Evolutionary conservation across 2,888 invertebrate species (phyloP).

Genomic region (Lasioglossum morio): DNA sequence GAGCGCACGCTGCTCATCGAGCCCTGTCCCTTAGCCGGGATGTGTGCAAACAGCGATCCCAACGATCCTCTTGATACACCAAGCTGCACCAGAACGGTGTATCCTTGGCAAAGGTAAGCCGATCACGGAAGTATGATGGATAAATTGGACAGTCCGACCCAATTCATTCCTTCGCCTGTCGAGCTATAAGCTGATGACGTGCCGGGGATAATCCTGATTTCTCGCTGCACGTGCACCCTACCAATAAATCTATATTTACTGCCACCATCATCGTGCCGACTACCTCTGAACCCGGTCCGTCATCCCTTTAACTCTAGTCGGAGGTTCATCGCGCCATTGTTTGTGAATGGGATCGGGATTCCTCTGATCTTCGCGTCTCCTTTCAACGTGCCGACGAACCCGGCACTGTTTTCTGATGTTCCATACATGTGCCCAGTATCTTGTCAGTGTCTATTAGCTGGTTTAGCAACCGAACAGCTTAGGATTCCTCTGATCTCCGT

Average conservation of each 20-base stretch:
- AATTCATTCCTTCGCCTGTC: slow-evolving; percentile 17
- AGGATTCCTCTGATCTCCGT: neutral
- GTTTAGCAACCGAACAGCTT: neutral
- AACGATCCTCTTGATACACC: neutral
- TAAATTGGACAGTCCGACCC: slow-evolving; percentile 15
- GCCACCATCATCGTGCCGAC: neutral
- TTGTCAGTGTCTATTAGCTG: neutral
- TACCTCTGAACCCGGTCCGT: neutral
- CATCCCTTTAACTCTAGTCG: neutral
- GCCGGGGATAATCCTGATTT: slow-evolving; percentile 13
- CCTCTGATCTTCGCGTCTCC: neutral
- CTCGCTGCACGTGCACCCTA: slow-evolving; percentile 8
- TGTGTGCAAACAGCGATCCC: neutral
- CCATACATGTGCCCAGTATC: neutral
- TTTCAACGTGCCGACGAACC: neutral
- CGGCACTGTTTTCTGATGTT: neutral
- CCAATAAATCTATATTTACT: slow-evolving; percentile 16
- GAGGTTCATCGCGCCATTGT: neutral
- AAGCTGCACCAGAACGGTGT: neutral
- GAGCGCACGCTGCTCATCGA: neutral
- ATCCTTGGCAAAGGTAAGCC: slow-evolving; percentile 12
- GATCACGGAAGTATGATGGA: slow-evolving; percentile 18
- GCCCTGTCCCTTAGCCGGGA: neutral
- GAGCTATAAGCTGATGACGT: slow-evolving; percentile 10
- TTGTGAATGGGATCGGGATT: neutral